These are phyloP conservation scores for Varecia variegata DNA, from an alignment of 2,797 vertebrate genomes.

Conservation along the genomic window DNA sequence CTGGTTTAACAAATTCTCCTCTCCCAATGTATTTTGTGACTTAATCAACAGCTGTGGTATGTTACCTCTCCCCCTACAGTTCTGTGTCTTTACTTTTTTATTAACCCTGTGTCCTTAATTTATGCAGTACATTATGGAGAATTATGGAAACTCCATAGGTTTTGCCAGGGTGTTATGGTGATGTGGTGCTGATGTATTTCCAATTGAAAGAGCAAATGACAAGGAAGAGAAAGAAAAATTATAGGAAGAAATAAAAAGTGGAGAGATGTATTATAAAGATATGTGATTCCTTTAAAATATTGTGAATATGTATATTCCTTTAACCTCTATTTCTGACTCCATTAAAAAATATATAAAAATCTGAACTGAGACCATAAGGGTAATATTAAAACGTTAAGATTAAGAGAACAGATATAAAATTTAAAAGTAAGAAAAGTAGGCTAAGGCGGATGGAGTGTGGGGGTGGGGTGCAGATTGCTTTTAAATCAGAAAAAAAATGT, in stretches of 20 bases:
- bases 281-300: not conserved
- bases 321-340: not conserved
- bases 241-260: not conserved
- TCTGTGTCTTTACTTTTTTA: not conserved
- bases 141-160: not conserved
- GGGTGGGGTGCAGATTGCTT: not conserved
- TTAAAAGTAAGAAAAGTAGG: not conserved
- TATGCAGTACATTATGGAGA: not conserved
- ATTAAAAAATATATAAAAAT: constrained; percentile 36
- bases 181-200: not conserved
- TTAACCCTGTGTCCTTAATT: not conserved
- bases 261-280: not conserved
- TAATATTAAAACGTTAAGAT: not conserved
- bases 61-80: not conserved
- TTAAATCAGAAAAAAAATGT: not conserved
- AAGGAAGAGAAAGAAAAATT: not conserved
- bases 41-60: not conserved
- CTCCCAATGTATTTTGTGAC: not conserved
- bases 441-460: not conserved
- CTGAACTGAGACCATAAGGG: not conserved
- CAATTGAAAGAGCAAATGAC: not conserved
- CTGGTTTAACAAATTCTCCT: not conserved
- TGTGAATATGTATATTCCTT: not conserved
- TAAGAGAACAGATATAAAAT: constrained; percentile 29
- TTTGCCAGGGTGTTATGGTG: not conserved